phyloP scores from a whole-genome alignment of 2,113 vertebrate species.

The Oryzias woworae region DNA sequence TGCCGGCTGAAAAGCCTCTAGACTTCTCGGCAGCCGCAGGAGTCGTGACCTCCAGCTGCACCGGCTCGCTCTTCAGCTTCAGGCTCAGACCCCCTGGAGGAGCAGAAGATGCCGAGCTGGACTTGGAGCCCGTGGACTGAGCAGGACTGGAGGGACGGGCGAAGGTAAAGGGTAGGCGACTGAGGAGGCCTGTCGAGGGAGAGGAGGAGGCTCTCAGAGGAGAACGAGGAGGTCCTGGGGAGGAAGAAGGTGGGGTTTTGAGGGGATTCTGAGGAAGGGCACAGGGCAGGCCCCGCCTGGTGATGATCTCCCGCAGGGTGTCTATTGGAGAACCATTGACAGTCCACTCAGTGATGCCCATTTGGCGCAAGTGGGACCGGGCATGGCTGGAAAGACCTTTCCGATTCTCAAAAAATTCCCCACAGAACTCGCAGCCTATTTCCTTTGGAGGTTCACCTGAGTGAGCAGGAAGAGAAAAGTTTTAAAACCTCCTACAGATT shows the following conservation, averaged over 20 bases:
- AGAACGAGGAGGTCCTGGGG: constrained; percentile 68
- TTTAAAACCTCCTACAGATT: background rate
- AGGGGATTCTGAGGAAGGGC: constrained; percentile 70
- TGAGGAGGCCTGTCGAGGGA: constrained; percentile 49
- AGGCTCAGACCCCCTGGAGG: constrained; percentile 51
- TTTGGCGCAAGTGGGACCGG: constrained; percentile 92
- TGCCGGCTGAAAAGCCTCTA: constrained; percentile 47
- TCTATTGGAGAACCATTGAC: constrained; percentile 95
- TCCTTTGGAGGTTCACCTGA: constrained; percentile 79
- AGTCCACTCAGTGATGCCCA: constrained; percentile 95
- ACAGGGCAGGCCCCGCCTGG: constrained; percentile 74
- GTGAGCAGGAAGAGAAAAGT: background rate
- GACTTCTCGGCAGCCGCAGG: constrained; percentile 37
- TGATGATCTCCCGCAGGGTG: constrained; percentile 85
- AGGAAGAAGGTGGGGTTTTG: constrained; percentile 71
- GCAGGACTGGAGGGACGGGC: constrained; percentile 61
- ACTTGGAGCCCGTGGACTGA: constrained; percentile 62
- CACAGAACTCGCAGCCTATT: constrained; percentile 86
- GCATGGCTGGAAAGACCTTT: constrained; percentile 95
- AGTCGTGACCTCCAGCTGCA: constrained; percentile 75
- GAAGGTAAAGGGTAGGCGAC: constrained; percentile 71
- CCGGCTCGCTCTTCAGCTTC: constrained; percentile 78
- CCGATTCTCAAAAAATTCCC: constrained; percentile 94
- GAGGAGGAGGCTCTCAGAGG: constrained; percentile 62
- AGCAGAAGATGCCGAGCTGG: constrained; percentile 34